A percentile compares a stretch with the other conserved stretches of the same genome.
Evolutionary conservation across 2,797 vertebrate species (phyloP).

Genomic region (Mus caroli): DNA sequence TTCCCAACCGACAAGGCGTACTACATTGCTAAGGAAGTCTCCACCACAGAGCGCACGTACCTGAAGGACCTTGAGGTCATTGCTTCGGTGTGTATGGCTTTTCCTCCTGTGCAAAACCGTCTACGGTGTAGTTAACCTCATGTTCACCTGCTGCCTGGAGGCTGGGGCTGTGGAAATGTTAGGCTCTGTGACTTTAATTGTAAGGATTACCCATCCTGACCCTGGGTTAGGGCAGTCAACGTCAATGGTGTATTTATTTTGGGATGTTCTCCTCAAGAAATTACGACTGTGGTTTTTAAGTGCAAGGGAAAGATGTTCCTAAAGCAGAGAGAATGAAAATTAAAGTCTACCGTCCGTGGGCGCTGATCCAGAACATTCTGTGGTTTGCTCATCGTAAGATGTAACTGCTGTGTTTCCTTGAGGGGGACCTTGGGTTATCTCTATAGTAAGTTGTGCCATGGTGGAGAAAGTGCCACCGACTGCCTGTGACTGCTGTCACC

Average conservation of each 20-base stretch:
- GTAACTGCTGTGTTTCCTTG: neutral
- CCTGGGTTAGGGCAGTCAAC: constrained; percentile 54
- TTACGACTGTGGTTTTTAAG: constrained; percentile 75
- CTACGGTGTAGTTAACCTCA: neutral
- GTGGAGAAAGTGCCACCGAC: neutral
- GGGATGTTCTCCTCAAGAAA: neutral
- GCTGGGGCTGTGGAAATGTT: neutral
- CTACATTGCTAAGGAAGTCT: constrained; percentile 97
- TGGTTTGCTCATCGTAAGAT: neutral
- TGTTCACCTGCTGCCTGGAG: constrained; percentile 48
- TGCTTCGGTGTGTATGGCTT: constrained; percentile 91
- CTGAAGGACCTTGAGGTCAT: constrained; percentile 98
- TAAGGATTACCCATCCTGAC: constrained; percentile 38
- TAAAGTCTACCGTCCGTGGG: neutral
- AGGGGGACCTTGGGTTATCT: neutral
- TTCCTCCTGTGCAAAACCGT: neutral
- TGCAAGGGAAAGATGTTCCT: constrained; percentile 34
- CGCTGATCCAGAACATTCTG: neutral
- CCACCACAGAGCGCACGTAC: constrained; percentile 96
- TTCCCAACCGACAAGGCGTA: constrained; percentile 96
- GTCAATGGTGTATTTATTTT: constrained; percentile 68
- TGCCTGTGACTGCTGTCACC: constrained; percentile 14
- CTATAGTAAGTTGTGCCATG: neutral
- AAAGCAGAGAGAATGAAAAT: constrained; percentile 26
- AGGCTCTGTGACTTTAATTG: neutral